Evolutionary conservation across 2,113 vertebrate genomes (phyloP).

Genomic region (Nesogale talazaci): DNA sequence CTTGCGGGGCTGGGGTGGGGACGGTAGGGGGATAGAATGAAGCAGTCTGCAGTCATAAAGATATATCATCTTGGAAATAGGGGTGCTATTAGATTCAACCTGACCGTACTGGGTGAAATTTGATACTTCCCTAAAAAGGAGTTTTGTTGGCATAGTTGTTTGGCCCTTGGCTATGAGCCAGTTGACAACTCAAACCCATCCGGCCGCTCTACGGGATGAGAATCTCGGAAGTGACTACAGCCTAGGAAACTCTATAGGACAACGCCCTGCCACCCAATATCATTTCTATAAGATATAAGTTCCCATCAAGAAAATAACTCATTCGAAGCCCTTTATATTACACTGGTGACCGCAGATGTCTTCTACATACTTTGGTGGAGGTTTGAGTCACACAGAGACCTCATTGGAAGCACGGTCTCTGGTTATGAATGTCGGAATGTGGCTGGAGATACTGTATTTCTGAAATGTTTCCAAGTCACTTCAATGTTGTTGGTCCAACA

Average conservation of each 20-base stretch:
- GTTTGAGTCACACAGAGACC: neutral
- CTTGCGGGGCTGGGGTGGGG: no score
- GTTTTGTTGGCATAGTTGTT: neutral
- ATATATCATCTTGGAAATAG: no score
- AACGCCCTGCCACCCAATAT: neutral
- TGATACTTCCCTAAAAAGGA: neutral
- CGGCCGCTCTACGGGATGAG: no score
- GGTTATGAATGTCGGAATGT: neutral
- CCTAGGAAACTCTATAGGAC: neutral
- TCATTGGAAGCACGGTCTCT: neutral
- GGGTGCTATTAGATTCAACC: no score
- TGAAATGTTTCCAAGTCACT: neutral
- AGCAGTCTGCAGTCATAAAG: no score
- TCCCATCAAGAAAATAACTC: neutral
- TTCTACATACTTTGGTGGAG: neutral
- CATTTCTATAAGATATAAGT: neutral
- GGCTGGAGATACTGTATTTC: neutral
- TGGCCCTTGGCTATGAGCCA: neutral
- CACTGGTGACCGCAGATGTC: no score
- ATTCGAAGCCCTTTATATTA: neutral
- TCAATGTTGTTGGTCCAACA: rapidly evolving
- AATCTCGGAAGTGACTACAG: neutral
- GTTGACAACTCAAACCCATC: neutral
- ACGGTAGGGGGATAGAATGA: no score
- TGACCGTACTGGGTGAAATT: no score